Percentiles rank a stretch among this genome's conserved stretches.
phyloP scores from a whole-genome alignment of 2,113 vertebrate species.

The Myxocyprinus asiaticus region DNA sequence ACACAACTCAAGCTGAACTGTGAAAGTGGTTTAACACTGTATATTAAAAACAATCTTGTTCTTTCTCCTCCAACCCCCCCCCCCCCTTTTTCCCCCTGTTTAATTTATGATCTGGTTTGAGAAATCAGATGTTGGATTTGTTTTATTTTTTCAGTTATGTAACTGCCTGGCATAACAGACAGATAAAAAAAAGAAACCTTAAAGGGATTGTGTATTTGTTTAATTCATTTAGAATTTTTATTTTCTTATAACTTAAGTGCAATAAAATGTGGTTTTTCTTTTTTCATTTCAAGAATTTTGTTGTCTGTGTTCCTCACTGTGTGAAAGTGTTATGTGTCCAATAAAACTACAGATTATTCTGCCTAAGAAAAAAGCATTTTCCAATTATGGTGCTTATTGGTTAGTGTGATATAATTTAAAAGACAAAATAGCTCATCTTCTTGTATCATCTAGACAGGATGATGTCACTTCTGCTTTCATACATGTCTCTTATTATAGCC shows the following conservation, averaged over 20 bases:
- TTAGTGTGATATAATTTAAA: background rate
- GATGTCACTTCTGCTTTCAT: too few species aligned
- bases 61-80: constrained; percentile 73
- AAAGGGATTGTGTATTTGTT: constrained; percentile 99
- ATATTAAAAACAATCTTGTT: constrained; percentile 81
- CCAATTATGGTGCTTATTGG: background rate
- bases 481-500: too few species aligned
- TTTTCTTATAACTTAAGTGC: constrained; percentile 99
- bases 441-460: too few species aligned
- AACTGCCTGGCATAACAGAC: constrained; percentile 98
- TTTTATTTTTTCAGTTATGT: constrained; percentile 92
- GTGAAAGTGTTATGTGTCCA: constrained; percentile 74
- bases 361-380: constrained; percentile 7
- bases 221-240: constrained; percentile 99
- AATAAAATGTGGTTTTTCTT: constrained; percentile 96
- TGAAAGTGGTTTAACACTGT: constrained; percentile 99
- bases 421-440: too few species aligned
- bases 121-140: constrained; percentile 97
- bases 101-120: constrained; percentile 99
- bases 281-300: constrained; percentile 95
- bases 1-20: constrained; percentile 99
- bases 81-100: constrained; percentile 62
- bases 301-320: constrained; percentile 81
- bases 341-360: constrained; percentile 59
- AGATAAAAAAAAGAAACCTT: constrained; percentile 83